Conservation (phyloP, 2,888 invertebrate genomes). For the Xylota sylvarum region DNA sequence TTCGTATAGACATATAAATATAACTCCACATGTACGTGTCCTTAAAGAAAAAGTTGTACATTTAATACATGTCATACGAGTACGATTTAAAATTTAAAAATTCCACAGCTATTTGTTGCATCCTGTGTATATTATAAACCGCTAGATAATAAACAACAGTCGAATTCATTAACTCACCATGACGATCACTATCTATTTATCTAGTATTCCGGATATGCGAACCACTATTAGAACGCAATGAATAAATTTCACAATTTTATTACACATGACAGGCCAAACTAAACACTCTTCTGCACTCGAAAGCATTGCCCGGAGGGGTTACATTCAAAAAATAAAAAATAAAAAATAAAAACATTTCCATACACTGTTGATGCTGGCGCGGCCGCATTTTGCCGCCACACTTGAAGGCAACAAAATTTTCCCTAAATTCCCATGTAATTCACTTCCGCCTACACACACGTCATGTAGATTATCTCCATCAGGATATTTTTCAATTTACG, state of each 20-base stretch:
- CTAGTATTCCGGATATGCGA: background rate
- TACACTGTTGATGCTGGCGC: conserved; percentile 8
- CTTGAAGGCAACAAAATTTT: conserved; percentile 32
- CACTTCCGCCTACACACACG: conserved; percentile 70
- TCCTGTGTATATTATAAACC: background rate
- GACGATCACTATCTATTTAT: background rate
- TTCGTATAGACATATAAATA: too few species aligned
- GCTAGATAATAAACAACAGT: background rate
- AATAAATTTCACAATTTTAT: conserved; percentile 13
- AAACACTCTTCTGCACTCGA: conserved; percentile 8
- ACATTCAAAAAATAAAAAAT: background rate
- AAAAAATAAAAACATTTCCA: background rate
- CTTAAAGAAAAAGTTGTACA: too few species aligned
- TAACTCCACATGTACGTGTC: too few species aligned
- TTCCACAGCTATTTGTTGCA: background rate
- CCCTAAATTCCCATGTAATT: conserved; percentile 68
- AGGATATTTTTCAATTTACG: conserved; percentile 74
- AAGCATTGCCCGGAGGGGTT: background rate
- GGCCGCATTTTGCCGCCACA: conserved; percentile 20
- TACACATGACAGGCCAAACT: conserved; percentile 5
- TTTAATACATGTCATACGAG: too few species aligned
- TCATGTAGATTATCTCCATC: conserved; percentile 70
- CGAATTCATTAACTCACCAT: background rate
- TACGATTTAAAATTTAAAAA: background rate
- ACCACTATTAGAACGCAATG: conserved; percentile 9